Conservation (phyloP, 2,113 vertebrate species). For the Tachuris rubrigastra region DNA sequence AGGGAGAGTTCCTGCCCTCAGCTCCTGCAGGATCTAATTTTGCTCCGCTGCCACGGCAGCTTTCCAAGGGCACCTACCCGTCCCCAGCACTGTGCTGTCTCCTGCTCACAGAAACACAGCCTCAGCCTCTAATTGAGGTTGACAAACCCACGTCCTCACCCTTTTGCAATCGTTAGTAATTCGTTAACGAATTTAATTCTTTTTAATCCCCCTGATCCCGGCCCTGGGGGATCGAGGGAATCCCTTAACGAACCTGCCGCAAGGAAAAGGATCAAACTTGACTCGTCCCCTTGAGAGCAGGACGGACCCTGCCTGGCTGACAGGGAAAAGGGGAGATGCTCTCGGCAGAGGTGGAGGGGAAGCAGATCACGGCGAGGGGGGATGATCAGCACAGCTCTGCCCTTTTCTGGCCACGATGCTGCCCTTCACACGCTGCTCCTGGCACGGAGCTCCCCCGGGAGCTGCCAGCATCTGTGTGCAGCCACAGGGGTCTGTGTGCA, state of each 20-base stretch:
- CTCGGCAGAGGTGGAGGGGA: accelerated
- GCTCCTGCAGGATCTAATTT: not conserved
- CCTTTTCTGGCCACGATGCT: not conserved
- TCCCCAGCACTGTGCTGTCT: accelerated
- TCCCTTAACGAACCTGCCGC: not conserved
- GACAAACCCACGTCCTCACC: not conserved
- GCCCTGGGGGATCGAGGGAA: not conserved
- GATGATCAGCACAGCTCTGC: not conserved
- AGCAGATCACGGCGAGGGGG: accelerated
- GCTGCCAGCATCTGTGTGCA: not conserved
- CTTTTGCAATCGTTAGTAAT: not conserved
- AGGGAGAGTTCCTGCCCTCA: not conserved
- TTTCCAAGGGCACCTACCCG: not conserved
- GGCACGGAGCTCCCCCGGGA: not conserved
- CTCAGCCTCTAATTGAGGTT: not conserved
- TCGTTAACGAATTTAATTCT: not conserved
- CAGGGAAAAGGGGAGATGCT: not conserved
- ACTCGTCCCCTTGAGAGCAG: not conserved
- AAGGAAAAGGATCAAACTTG: not conserved
- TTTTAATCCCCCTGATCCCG: not conserved
- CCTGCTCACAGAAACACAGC: not conserved
- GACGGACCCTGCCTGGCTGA: not conserved
- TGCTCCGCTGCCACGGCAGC: not conserved
- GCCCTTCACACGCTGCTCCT: not conserved
- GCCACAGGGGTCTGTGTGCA: not conserved